Conservation (phyloP, 2,113 vertebrate species). For the Cyprinodon variegatus region DNA sequence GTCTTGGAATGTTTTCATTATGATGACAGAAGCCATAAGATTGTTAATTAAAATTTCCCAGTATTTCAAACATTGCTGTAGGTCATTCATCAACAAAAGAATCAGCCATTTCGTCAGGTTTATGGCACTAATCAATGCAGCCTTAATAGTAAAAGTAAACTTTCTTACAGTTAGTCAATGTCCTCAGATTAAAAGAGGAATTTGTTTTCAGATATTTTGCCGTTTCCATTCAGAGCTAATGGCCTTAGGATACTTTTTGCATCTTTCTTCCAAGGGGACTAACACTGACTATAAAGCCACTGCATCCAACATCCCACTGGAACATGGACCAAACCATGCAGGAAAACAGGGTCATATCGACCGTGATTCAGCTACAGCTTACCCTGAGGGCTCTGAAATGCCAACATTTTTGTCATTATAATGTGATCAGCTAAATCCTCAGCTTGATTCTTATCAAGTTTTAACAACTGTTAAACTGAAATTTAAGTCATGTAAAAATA, state of each 20-base stretch:
- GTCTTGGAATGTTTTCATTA: background rate
- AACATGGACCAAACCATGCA: constrained; percentile 11
- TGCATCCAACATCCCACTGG: constrained; percentile 25
- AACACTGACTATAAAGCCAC: constrained; percentile 11
- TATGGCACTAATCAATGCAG: too few species aligned
- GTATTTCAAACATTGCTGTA: background rate
- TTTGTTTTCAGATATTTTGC: background rate
- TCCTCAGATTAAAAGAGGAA: background rate
- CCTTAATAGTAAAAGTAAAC: too few species aligned
- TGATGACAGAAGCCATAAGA: background rate
- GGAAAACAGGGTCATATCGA: constrained; percentile 33
- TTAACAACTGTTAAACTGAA: background rate
- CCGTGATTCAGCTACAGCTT: constrained; percentile 8
- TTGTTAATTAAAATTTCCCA: background rate
- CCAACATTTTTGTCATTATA: constrained; percentile 23
- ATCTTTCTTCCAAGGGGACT: background rate
- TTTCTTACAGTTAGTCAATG: background rate
- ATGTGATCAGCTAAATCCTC: constrained; percentile 12
- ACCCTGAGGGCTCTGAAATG: constrained; percentile 14
- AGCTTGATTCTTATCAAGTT: constrained; percentile 7
- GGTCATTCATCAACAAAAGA: background rate
- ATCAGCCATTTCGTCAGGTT: background rate
- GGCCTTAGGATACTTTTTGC: background rate
- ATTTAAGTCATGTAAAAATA: constrained; percentile 1
- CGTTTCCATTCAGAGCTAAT: background rate